A percentile compares a stretch with the other conserved stretches of the same genome.
These are phyloP conservation scores for Cyanoramphus novaezelandiae DNA, from an alignment of 2,113 vertebrate species.

Conservation along the genomic window DNA sequence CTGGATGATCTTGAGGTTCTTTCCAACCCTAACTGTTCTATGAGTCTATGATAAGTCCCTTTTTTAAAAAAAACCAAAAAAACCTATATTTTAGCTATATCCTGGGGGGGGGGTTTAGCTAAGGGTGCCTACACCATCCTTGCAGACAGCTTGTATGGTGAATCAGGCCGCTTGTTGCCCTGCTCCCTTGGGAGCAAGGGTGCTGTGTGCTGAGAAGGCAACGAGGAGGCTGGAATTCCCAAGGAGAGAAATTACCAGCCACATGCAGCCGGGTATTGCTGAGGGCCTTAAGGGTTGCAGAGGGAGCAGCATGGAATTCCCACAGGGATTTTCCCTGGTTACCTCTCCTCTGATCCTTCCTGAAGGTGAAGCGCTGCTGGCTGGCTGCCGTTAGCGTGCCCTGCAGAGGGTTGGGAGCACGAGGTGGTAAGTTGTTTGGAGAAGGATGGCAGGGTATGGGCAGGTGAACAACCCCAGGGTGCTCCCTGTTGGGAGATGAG, in stretches of 20 bases:
- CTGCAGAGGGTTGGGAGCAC: not conserved
- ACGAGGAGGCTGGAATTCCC: not conserved
- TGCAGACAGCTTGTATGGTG: accelerated
- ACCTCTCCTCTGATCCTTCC: not conserved
- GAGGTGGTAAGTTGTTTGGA: accelerated
- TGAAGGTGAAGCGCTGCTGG: not conserved
- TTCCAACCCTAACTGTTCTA: no score
- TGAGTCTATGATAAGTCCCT: no score
- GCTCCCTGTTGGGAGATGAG: accelerated
- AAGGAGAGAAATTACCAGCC: accelerated
- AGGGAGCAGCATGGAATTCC: not conserved
- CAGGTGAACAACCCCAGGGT: not conserved
- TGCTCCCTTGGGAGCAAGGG: no score
- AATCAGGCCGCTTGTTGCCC: not conserved
- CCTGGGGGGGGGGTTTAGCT: not conserved
- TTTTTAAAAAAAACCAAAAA: no score
- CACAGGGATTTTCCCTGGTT: not conserved
- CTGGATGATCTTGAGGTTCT: no score
- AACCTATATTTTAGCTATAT: not conserved
- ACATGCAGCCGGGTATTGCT: accelerated
- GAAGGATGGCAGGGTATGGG: accelerated
- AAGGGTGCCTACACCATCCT: not conserved
- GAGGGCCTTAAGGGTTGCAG: no score
- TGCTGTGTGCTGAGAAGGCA: not conserved
- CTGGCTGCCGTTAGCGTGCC: not conserved